These are phyloP conservation scores for Drosophila rubida DNA, from an alignment of 2,888 invertebrate genomes.

Conservation along the genomic window DNA sequence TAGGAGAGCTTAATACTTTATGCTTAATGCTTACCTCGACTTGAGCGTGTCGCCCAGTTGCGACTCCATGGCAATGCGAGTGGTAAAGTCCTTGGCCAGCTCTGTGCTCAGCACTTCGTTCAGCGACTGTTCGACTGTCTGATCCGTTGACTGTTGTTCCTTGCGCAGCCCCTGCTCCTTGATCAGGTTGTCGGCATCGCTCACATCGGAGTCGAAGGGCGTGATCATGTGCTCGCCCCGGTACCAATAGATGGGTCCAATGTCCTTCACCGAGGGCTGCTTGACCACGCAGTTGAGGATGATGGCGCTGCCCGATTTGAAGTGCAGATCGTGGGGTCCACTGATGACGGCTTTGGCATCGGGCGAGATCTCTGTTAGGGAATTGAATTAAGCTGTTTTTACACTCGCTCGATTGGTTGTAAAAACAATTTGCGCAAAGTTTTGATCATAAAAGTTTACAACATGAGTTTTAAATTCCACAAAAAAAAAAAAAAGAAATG, in stretches of 20 bases:
- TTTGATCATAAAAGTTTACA: slow-evolving; percentile 54
- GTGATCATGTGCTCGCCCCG: slow-evolving; percentile 86
- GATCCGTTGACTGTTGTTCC: neutral
- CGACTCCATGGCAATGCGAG: slow-evolving; percentile 84
- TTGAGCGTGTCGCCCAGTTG: slow-evolving; percentile 89
- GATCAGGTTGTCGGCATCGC: slow-evolving; percentile 63
- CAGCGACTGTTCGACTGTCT: slow-evolving; percentile 32
- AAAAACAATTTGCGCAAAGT: slow-evolving; percentile 46
- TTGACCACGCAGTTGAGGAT: slow-evolving; percentile 90
- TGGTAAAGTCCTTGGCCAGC: slow-evolving; percentile 78
- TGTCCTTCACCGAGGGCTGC: slow-evolving; percentile 88
- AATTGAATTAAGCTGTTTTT: neutral
- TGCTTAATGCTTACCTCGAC: slow-evolving; percentile 85
- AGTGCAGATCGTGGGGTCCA: slow-evolving; percentile 89
- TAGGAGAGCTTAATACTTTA: neutral
- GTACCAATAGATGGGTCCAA: slow-evolving; percentile 90
- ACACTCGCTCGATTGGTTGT: slow-evolving; percentile 29
- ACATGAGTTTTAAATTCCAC: slow-evolving; percentile 52
- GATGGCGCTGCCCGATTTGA: slow-evolving; percentile 90
- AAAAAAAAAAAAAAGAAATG: slow-evolving; percentile 43
- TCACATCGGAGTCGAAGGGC: slow-evolving; percentile 74
- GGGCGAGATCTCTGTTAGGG: slow-evolving; percentile 83
- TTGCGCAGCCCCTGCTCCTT: slow-evolving; percentile 6
- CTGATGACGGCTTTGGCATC: slow-evolving; percentile 89
- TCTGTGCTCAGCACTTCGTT: slow-evolving; percentile 71